A percentile compares a stretch with the other conserved stretches of the same genome.
Evolutionary conservation across 2,113 vertebrate genomes (phyloP).

Genomic region (Mormoops blainvillei): DNA sequence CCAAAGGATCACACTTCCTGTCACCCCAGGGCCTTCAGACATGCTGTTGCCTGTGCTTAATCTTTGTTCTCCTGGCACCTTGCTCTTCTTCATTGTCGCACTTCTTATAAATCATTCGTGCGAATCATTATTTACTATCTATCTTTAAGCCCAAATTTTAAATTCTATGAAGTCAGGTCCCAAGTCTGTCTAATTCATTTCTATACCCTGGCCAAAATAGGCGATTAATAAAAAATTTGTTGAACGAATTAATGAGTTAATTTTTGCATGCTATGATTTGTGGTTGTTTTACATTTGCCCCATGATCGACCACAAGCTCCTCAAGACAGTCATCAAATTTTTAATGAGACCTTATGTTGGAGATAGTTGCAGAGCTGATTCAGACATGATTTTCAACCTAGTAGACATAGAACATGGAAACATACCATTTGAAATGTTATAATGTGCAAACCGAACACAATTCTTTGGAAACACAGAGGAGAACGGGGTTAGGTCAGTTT

Average conservation of each 20-base stretch:
- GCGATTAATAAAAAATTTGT: background rate
- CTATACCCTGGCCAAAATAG: background rate
- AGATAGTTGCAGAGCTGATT: background rate
- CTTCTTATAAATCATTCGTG: background rate
- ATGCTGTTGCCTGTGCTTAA: background rate
- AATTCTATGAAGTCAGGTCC: background rate
- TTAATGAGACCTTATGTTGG: background rate
- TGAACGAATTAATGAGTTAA: background rate
- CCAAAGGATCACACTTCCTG: background rate
- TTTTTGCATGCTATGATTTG: background rate
- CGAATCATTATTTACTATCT: background rate
- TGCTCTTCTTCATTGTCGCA: background rate
- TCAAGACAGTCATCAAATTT: background rate
- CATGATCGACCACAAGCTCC: background rate
- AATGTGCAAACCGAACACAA: background rate
- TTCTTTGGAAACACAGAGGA: background rate
- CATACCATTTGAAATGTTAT: background rate
- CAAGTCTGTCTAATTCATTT: background rate
- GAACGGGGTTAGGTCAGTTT: background rate
- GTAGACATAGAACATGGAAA: background rate
- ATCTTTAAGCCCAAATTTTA: background rate
- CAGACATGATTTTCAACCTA: background rate
- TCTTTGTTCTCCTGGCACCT: background rate
- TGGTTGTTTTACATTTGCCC: background rate
- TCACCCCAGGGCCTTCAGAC: background rate